Base-by-base conservation (phyloP, 2,113 vertebrate genomes). In the Rattus rattus region DNA sequence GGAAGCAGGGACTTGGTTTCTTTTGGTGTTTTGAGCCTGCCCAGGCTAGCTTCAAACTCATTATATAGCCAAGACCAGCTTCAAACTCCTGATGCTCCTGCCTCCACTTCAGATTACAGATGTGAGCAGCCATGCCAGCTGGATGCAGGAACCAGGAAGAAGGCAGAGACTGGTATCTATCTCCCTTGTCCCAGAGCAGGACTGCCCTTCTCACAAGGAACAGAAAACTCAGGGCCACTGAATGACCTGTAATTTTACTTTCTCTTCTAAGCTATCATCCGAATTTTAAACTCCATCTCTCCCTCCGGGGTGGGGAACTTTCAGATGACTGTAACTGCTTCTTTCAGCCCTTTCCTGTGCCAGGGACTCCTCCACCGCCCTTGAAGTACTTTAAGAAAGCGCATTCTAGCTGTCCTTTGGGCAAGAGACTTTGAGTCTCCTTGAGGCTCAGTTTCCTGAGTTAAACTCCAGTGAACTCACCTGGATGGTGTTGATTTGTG, bases 381-480 rank as follows among this genome's bases (percentile, higher is more conserved):
- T 87, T 61, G 28, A 20, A 63, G 56, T 22, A 86, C 30, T 96
- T 94, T 79, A 83, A 91, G 56, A 86, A 54, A 52, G 67, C 24
- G 20, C 33, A 28, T 65, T 7, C 59, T 89, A 87, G 22, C 28
- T 96, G 65, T 56, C 75, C 47, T 63, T 83, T 75, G 56, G 91
- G 22, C 24, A 93, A 88, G n/a, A 76, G n/a, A n/a, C 80, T 91
- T 90, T 84, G 17, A 73, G 76, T 49, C n/a, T 79, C 91, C 30
- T 86, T 56, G 14, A 89, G 72, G 11, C 22, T 94, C 61, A 59
- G 69, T 76, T 97, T 83, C 39, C 49, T 95, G 43, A 67, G 4
- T 80, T 93, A 96, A 90, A 95, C n/a, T 26, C 76, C 81, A 70
- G n/a, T 43, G 63, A 67, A 87, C 28, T 39, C 77, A 76, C 91